Conservation (phyloP, 37 sponge, comb jelly and placozoan genomes). For the Lycopodina hypogea region DNA sequence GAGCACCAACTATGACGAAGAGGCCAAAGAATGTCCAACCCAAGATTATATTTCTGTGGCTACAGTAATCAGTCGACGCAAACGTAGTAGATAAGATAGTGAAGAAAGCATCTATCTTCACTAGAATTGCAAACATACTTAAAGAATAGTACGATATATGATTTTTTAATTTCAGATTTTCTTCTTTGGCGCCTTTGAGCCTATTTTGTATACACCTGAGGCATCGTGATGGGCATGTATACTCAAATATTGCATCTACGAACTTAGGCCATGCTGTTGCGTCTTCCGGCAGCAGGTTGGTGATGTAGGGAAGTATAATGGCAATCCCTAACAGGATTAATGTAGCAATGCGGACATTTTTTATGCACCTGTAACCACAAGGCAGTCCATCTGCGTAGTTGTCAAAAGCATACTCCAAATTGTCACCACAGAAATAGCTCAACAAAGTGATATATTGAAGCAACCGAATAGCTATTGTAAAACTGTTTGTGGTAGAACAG, state of each 20-base stretch:
- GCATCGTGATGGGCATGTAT: neutral
- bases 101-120: constrained; percentile 3
- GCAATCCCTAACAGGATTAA: too few species aligned
- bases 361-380: neutral
- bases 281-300: too few species aligned
- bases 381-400: neutral
- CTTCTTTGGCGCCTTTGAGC: neutral
- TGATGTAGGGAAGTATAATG: too few species aligned
- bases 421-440: neutral
- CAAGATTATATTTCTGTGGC: neutral
- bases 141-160: neutral
- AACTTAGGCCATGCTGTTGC: too few species aligned
- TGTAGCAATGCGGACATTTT: neutral
- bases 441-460: neutral
- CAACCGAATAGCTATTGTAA: too few species aligned
- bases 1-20: too few species aligned
- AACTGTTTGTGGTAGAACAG: too few species aligned
- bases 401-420: neutral
- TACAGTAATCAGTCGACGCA: neutral
- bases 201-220: neutral
- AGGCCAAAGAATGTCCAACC: neutral
- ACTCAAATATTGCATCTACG: too few species aligned
- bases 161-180: neutral
- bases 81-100: neutral
- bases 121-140: neutral